Conservation (phyloP, 1,140 invertebrate species). For the Drosophila parabipectinata region DNA sequence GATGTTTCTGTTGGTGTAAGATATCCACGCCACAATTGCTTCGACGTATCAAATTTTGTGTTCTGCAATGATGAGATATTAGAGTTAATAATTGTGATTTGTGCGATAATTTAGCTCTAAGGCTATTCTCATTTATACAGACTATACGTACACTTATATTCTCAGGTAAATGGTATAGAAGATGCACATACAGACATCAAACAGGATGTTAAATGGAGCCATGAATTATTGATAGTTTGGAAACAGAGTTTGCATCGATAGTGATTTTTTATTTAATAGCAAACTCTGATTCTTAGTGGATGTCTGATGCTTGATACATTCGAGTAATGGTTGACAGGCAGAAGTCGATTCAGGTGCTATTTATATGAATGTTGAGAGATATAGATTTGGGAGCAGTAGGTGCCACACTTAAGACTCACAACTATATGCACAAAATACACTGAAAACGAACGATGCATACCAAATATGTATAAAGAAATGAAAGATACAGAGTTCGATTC, state of each 20-base stretch:
- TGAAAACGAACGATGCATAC: slow-evolving; percentile 50
- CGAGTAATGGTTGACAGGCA: slow-evolving; percentile 52
- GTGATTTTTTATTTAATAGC: neutral
- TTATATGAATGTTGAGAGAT: slow-evolving; percentile 38
- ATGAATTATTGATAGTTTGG: slow-evolving; percentile 17
- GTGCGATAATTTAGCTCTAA: neutral
- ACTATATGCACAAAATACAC: slow-evolving; percentile 64
- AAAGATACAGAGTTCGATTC: slow-evolving; percentile 36
- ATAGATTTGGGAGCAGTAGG: slow-evolving; percentile 43
- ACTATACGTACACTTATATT: slow-evolving; percentile 22
- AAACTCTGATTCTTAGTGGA: slow-evolving; percentile 31
- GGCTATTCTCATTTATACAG: slow-evolving; percentile 19
- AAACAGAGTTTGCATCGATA: slow-evolving; percentile 28
- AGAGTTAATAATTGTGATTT: slow-evolving; percentile 23
- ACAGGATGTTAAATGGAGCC: slow-evolving; percentile 43
- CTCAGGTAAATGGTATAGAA: slow-evolving; percentile 14
- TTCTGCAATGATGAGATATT: slow-evolving; percentile 65
- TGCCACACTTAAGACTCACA: slow-evolving; percentile 59
- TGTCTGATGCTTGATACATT: slow-evolving; percentile 26
- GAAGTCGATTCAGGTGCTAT: slow-evolving; percentile 39
- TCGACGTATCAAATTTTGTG: slow-evolving; percentile 81
- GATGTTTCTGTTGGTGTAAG: slow-evolving; percentile 82
- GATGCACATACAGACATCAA: slow-evolving; percentile 41
- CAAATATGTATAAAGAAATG: slow-evolving; percentile 39
- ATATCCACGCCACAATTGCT: slow-evolving; percentile 81